A percentile compares a stretch with the other conserved stretches of the same genome.
These are phyloP conservation scores for Penaeus monodon DNA, from an alignment of 2,888 invertebrate species.

Conservation along the genomic window DNA sequence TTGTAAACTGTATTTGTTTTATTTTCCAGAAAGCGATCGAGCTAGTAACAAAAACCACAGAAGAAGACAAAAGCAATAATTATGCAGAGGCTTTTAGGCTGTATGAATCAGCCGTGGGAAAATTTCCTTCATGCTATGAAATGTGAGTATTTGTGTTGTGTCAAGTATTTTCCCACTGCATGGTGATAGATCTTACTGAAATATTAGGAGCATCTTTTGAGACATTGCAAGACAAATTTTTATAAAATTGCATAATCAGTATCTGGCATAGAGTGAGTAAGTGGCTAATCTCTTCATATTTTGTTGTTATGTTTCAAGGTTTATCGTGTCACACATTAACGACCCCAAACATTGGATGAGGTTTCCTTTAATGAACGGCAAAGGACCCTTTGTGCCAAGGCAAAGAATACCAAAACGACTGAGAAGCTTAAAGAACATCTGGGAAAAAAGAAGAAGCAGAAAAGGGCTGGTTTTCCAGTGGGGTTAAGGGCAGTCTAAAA, in stretches of 20 bases:
- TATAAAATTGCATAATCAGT: too few species aligned
- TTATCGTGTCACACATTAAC: too few species aligned
- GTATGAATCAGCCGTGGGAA: constrained; percentile 97
- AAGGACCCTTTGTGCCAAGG: constrained; percentile 92
- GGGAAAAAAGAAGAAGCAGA: constrained; percentile 78
- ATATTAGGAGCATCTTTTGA: too few species aligned
- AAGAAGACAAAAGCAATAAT: constrained; percentile 97
- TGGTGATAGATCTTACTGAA: too few species aligned
- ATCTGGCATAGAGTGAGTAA: too few species aligned
- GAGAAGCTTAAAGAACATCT: constrained; percentile 95
- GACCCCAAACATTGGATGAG: constrained; percentile 76
- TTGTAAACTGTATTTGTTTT: neutral
- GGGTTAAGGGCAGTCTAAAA: constrained; percentile 6
- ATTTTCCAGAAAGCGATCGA: constrained; percentile 95
- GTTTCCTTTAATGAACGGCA: constrained; percentile 97
- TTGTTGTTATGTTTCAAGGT: too few species aligned
- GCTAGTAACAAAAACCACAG: constrained; percentile 97
- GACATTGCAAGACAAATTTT: too few species aligned
- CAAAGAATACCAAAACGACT: constrained; percentile 92
- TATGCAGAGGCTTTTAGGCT: constrained; percentile 95
- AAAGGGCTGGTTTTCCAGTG: constrained; percentile 91
- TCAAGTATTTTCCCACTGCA: too few species aligned
- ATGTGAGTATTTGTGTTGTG: constrained; percentile 72
- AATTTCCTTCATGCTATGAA: constrained; percentile 99
- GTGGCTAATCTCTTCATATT: too few species aligned